A percentile compares a stretch with the other conserved stretches of the same genome.
These are phyloP conservation scores for Drosophila imparisetae DNA, from an alignment of 2,888 invertebrate species.

Conservation along the genomic window DNA sequence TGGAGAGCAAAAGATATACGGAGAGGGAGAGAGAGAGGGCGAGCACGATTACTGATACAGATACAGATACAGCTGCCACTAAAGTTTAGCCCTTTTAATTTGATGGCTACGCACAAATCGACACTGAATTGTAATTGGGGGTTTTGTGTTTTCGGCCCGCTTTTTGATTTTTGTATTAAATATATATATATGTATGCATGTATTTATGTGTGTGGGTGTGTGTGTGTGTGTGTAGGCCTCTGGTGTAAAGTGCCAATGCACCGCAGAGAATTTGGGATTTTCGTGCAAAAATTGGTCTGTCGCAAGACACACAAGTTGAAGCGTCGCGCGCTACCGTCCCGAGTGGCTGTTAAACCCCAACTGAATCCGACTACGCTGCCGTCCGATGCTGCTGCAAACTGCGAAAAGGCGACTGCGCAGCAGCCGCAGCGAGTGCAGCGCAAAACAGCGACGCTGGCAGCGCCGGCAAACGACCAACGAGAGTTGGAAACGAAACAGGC, in stretches of 20 bases:
- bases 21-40: not conserved
- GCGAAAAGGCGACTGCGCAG: constrained; percentile 64
- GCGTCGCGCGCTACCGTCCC: constrained; percentile 84
- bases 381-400: constrained; percentile 66
- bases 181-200: not conserved
- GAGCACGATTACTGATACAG: not conserved
- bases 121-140: constrained; percentile 54
- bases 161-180: constrained; percentile 21
- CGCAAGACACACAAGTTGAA: constrained; percentile 71
- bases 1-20: not conserved
- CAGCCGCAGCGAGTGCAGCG: constrained; percentile 36
- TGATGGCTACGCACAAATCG: constrained; percentile 41
- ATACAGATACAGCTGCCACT: constrained; percentile 1
- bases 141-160: constrained; percentile 17
- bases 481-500: constrained; percentile 73
- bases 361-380: constrained; percentile 84
- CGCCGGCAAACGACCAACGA: constrained; percentile 69
- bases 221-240: constrained; percentile 13
- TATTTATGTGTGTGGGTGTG: constrained; percentile 12
- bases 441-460: constrained; percentile 37
- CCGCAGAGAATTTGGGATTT: constrained; percentile 83
- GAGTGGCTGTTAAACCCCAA: constrained; percentile 86
- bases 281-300: constrained; percentile 77
- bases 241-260: constrained; percentile 68
- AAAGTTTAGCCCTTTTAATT: constrained; percentile 6